Evolutionary conservation across 2,888 invertebrate species (phyloP).

Genomic region (Phlogophora meticulosa): DNA sequence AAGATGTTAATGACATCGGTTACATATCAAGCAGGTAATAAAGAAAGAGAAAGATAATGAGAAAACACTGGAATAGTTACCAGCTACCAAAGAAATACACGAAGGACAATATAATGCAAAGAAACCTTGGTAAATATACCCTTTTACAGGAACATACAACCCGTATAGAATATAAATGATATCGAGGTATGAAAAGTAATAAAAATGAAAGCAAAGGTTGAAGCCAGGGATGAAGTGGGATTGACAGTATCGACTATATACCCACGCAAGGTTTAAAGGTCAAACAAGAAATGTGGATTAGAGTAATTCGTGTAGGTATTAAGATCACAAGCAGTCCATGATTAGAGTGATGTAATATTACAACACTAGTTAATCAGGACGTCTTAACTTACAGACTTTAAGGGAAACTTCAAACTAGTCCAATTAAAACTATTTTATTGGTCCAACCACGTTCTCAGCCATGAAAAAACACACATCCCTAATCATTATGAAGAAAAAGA

Average conservation of each 20-base stretch:
- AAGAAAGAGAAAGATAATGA: neutral
- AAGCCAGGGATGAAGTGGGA: slow-evolving; percentile 21
- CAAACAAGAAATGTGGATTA: slow-evolving; percentile 5
- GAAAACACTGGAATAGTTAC: neutral
- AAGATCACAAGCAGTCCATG: neutral
- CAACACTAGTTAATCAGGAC: too few species aligned
- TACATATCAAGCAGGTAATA: neutral
- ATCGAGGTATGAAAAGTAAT: slow-evolving; percentile 13
- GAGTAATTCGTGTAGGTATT: neutral
- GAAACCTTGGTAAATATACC: neutral
- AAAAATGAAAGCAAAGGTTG: slow-evolving; percentile 27
- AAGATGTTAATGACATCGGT: neutral
- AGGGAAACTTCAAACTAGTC: too few species aligned
- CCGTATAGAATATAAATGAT: slow-evolving; percentile 9
- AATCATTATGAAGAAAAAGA: neutral
- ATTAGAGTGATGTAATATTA: neutral
- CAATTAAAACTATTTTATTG: too few species aligned
- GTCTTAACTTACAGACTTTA: too few species aligned
- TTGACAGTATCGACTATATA: slow-evolving; percentile 16
- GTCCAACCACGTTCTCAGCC: neutral
- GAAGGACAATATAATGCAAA: neutral
- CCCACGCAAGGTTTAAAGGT: slow-evolving; percentile 37
- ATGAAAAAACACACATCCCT: neutral
- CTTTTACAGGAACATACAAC: neutral
- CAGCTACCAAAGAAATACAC: neutral